Conservation (phyloP, 64 coral and sea anemone genomes). For the Pachyseris speciosa region DNA sequence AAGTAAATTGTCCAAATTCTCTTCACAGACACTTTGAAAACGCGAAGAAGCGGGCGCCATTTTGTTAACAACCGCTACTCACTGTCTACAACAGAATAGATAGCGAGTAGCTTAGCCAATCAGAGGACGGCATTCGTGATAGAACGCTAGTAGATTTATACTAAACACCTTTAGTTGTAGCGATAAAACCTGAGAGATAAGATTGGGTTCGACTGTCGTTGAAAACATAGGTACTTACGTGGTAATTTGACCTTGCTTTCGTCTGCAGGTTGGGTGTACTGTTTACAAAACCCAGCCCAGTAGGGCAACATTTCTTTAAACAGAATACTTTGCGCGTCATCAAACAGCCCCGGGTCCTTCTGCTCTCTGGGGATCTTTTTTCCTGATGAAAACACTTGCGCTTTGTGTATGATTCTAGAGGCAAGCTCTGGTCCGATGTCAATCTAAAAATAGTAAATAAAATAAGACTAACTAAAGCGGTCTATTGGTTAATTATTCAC, state of each 20-base stretch:
- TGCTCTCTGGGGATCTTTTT: constrained; percentile 85
- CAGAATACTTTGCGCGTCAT: constrained; percentile 90
- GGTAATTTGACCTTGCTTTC: constrained; percentile 73
- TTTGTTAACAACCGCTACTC: too few relatives aligned
- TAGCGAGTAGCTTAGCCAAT: too few relatives aligned
- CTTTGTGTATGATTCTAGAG: constrained; percentile 85
- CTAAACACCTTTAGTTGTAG: too few relatives aligned
- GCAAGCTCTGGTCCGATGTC: constrained; percentile 96
- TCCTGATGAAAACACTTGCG: constrained; percentile 71
- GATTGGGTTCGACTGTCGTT: too few relatives aligned
- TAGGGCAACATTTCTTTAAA: constrained; percentile 97
- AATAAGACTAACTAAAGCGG: background rate
- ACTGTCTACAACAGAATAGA: too few relatives aligned
- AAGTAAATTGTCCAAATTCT: too few relatives aligned
- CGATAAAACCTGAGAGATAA: too few relatives aligned
- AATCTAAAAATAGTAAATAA: constrained; percentile 63
- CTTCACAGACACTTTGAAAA: too few relatives aligned
- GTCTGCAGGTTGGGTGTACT: constrained; percentile 70
- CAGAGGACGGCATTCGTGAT: too few relatives aligned
- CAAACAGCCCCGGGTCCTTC: constrained; percentile 83
- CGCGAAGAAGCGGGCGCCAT: too few relatives aligned
- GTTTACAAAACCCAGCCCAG: constrained; percentile 95
- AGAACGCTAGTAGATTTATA: too few relatives aligned
- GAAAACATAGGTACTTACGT: constrained; percentile 72
- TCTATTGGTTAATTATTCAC: too few relatives aligned